A percentile compares a stretch with the other conserved stretches of the same genome.
These are phyloP conservation scores for Paedocypris sp. DNA, from an alignment of 2,113 vertebrate species.

Conservation along the genomic window DNA sequence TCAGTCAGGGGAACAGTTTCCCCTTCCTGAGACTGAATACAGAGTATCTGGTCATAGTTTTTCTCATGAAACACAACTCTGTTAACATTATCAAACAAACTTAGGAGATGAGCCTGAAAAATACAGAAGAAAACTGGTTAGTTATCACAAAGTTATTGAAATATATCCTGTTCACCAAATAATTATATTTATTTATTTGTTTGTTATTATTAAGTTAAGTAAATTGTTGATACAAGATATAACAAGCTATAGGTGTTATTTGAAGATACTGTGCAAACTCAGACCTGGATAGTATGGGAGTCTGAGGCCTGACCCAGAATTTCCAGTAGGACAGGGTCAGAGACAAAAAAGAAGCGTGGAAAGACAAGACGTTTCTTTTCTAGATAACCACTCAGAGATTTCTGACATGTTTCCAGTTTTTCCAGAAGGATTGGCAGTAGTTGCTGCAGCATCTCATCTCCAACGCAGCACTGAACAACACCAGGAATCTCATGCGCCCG, in stretches of 20 bases:
- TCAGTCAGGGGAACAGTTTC: conserved; percentile 63
- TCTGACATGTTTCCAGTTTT: conserved; percentile 70
- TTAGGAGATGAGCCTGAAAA: conserved; percentile 70
- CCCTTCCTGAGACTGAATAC: conserved; percentile 80
- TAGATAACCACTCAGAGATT: conserved; percentile 59
- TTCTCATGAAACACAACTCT: conserved; percentile 72
- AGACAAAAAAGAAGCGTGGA: conserved; percentile 52
- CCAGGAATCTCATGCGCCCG: conserved; percentile 64
- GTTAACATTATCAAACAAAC: conserved; percentile 80
- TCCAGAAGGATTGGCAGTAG: conserved; percentile 64
- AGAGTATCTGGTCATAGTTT: conserved; percentile 72
- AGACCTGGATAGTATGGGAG: conserved; percentile 48
- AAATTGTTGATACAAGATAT: too few relatives aligned
- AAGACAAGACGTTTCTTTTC: conserved; percentile 50
- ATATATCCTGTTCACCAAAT: neutral
- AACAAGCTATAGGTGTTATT: too few relatives aligned
- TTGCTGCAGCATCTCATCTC: conserved; percentile 70
- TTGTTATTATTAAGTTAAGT: too few relatives aligned
- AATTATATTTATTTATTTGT: neutral
- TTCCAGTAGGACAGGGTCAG: conserved; percentile 47
- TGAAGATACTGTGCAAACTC: too few relatives aligned
- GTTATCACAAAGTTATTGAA: neutral
- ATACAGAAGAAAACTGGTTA: neutral
- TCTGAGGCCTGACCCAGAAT: conserved; percentile 51
- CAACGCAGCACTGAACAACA: conserved; percentile 70